These are phyloP conservation scores for Enteromius fasciolatus DNA, from an alignment of 2,797 vertebrate species.

Conservation along the genomic window DNA sequence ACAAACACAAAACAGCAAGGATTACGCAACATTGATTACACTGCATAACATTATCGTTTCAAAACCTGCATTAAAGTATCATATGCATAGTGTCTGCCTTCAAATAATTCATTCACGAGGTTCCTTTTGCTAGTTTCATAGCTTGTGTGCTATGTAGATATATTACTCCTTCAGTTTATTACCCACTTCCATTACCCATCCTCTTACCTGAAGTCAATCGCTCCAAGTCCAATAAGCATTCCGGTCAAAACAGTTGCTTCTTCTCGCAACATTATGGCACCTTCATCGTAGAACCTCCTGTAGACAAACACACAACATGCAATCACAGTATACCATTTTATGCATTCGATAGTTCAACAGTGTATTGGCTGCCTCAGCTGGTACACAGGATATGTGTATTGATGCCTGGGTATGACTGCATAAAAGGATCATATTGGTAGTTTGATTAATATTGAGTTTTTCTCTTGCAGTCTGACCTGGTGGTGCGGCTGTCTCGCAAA, in stretches of 20 bases:
- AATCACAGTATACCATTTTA: neutral
- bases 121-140: neutral
- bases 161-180: neutral
- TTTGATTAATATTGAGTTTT: constrained; percentile 11
- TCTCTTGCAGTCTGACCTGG: constrained; percentile 73
- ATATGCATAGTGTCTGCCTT: neutral
- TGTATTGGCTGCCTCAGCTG: neutral
- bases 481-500: constrained; percentile 83
- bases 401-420: neutral
- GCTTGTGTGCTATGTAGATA: neutral
- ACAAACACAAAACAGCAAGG: neutral
- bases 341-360: neutral
- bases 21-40: neutral
- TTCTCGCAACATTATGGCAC: constrained; percentile 86
- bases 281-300: constrained; percentile 85
- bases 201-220: constrained; percentile 87
- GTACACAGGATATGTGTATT: neutral
- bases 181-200: neutral
- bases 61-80: neutral
- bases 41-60: neutral
- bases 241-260: constrained; percentile 85
- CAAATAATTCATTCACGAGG: neutral
- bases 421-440: neutral
- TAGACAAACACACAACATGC: constrained; percentile 36
- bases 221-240: constrained; percentile 87